phyloP scores from a whole-genome alignment of 2,888 invertebrate species.

The Dioctria rufipes region DNA sequence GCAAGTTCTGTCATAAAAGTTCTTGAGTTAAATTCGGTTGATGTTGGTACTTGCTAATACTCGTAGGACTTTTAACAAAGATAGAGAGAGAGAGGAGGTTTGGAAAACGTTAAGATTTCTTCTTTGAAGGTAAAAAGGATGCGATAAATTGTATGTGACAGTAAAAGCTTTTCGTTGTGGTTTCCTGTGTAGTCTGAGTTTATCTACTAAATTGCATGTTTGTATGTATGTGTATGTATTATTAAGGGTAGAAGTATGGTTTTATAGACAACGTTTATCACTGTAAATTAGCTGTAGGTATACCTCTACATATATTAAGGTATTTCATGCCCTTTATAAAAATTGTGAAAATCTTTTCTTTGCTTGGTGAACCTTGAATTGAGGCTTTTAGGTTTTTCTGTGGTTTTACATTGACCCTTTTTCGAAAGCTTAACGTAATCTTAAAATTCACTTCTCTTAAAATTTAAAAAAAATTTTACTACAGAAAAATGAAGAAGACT shows the following conservation, averaged over 20 bases:
- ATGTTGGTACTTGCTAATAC: background rate
- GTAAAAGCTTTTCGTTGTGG: slow-evolving; percentile 41
- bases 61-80: background rate
- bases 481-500: too few species aligned
- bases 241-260: background rate
- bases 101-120: background rate
- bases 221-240: background rate
- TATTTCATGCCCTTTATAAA: too few species aligned
- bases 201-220: slow-evolving; percentile 16
- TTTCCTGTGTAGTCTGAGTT: background rate
- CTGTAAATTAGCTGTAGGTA: background rate
- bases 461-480: too few species aligned
- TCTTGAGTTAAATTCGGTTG: slow-evolving; percentile 7
- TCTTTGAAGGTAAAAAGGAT: background rate
- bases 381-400: too few species aligned
- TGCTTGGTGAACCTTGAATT: too few species aligned
- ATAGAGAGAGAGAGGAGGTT: background rate
- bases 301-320: too few species aligned
- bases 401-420: too few species aligned
- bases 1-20: slow-evolving; percentile 21
- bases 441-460: too few species aligned
- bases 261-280: slow-evolving; percentile 20
- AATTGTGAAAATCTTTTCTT: too few species aligned
- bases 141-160: slow-evolving; percentile 41
- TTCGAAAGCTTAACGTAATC: too few species aligned